Base-by-base conservation (phyloP, 1,140 invertebrate genomes). In the Ruditapes philippinarum region DNA sequence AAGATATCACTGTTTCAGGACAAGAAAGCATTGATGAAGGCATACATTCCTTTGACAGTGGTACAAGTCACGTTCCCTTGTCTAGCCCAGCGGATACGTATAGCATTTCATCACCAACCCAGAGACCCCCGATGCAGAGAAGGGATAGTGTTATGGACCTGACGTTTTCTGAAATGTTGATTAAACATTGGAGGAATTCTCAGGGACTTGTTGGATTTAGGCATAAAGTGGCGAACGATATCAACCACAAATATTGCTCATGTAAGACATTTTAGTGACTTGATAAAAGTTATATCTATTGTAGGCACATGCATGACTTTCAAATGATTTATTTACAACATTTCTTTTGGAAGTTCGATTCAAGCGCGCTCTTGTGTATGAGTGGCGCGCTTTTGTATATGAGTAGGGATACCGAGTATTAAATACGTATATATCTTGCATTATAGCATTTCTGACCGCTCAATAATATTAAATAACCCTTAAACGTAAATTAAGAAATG, bases 191-290 rank as follows among this genome's bases (percentile, higher is more conserved):
- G 31, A 31, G 70, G 19, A 11, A 42, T 36, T 79, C 85, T 2
- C 45, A 65, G 17, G 76, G 76, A 22, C 60, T 80, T 28, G 40
- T n/a, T 0, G 76, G 76, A 0, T 88, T 88, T 31, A 36, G 76
- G 45, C 51, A 60, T 19, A 57, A 49, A 51, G 9, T 80, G 28
- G 85, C 85, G 28, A 88, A n/a, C 17, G 74, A 88, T 25, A 80
- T 88, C 33, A 80, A 68, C 28, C 74, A 88, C 36, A 88, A 88
- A 49, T 88, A 88, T 49, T 88, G 85, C 45, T 88, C 85, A 78
- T 88, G 85, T 88, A 88, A 62, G 54, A n/a, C n/a, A n/a, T n/a
- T n/a, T n/a, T n/a, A n/a, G n/a, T n/a, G n/a, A n/a, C n/a, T n/a
- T n/a, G n/a, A n/a, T n/a, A n/a, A n/a, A n/a, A n/a, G n/a, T n/a